Percentiles rank a stretch among this genome's conserved stretches.
phyloP scores from a whole-genome alignment of 2,113 vertebrate genomes.

The Thymallus thymallus region DNA sequence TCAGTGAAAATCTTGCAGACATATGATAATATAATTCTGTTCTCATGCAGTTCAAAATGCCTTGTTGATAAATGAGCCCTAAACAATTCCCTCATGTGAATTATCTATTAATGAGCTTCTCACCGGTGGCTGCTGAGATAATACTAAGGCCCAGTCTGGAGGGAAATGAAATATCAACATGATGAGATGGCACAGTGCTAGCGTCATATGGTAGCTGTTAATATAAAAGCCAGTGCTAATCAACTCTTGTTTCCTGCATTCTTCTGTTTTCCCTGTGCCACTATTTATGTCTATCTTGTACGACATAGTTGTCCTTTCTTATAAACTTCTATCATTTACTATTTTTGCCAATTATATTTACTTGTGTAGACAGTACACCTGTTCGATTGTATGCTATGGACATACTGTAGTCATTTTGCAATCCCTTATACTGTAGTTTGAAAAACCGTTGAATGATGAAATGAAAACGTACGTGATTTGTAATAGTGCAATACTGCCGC shows the following conservation, averaged over 20 bases:
- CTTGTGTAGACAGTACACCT: background rate
- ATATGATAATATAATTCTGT: slow-evolving; percentile 29
- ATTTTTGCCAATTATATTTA: background rate
- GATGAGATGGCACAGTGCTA: background rate
- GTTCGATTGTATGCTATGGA: background rate
- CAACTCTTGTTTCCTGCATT: no score
- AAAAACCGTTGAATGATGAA: background rate
- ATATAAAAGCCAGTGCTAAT: no score
- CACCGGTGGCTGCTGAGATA: slow-evolving; percentile 26
- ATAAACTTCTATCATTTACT: background rate
- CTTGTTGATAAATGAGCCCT: slow-evolving; percentile 27
- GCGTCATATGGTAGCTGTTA: no score
- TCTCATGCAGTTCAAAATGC: background rate
- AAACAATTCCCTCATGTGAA: slow-evolving; percentile 31
- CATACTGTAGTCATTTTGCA: background rate
- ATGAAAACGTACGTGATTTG: background rate
- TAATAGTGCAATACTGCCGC: slow-evolving; percentile 33
- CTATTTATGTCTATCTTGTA: no score
- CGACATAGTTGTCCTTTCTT: background rate
- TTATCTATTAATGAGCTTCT: slow-evolving; percentile 37
- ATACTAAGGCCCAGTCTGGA: background rate
- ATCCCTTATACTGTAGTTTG: background rate
- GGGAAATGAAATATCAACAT: background rate
- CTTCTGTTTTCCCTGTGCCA: no score
- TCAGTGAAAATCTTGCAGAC: slow-evolving; percentile 19